These are phyloP conservation scores for Plodia interpunctella DNA, from an alignment of 1,140 invertebrate genomes.

Conservation along the genomic window DNA sequence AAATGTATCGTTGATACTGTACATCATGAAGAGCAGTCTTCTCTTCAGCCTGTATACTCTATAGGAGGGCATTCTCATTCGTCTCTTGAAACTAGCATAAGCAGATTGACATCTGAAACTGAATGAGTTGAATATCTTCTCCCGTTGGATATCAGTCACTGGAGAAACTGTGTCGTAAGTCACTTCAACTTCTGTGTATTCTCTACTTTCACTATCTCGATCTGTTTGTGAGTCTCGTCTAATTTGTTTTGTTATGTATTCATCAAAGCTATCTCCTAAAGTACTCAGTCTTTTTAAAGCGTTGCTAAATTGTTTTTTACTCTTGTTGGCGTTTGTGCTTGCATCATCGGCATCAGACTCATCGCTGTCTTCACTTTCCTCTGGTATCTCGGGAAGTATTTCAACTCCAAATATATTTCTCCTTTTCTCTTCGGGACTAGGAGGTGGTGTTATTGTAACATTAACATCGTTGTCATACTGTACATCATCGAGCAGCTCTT, in stretches of 20 bases:
- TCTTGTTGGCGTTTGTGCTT: slow-evolving; percentile 30
- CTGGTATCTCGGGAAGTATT: slow-evolving; percentile 72
- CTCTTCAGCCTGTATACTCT: slow-evolving; percentile 60
- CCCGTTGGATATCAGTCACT: slow-evolving; percentile 59
- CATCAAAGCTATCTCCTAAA: slow-evolving; percentile 70
- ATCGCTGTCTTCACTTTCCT: slow-evolving; percentile 69
- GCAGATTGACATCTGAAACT: slow-evolving; percentile 61
- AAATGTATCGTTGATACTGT: slow-evolving; percentile 68
- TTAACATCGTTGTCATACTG: slow-evolving; percentile 38
- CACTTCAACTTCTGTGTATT: slow-evolving; percentile 59
- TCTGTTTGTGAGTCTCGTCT: slow-evolving; percentile 55
- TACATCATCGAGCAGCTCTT: slow-evolving; percentile 28
- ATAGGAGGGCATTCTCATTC: slow-evolving; percentile 61
- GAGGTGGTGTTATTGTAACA: slow-evolving; percentile 58
- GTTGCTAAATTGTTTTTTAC: slow-evolving; percentile 53
- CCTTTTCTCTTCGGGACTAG: slow-evolving; percentile 66
- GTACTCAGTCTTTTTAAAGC: slow-evolving; percentile 72
- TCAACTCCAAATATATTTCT: slow-evolving; percentile 68
- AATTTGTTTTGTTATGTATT: slow-evolving; percentile 61
- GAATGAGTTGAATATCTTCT: slow-evolving; percentile 64
- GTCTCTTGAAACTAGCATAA: slow-evolving; percentile 52
- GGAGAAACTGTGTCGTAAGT: slow-evolving; percentile 60
- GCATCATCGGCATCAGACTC: slow-evolving; percentile 37
- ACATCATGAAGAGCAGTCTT: slow-evolving; percentile 50
- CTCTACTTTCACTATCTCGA: slow-evolving; percentile 33